Conservation (phyloP, 2,888 invertebrate species). For the Amiota mariae region DNA sequence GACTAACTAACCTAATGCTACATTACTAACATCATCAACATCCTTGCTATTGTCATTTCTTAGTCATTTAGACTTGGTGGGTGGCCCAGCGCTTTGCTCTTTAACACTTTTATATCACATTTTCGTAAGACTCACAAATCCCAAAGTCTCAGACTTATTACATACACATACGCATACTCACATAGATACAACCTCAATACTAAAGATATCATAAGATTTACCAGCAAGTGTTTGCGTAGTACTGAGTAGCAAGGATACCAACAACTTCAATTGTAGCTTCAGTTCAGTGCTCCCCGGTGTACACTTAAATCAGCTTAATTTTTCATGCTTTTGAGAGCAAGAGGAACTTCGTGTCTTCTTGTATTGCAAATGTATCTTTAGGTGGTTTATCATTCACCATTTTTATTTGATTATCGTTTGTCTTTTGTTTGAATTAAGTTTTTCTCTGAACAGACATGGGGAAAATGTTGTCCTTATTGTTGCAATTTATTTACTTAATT, state of each 20-base stretch:
- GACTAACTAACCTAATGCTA: constrained; percentile 24
- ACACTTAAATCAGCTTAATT: constrained; percentile 58
- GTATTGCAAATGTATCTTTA: neutral
- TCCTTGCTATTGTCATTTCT: constrained; percentile 24
- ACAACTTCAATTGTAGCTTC: neutral
- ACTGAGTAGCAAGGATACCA: neutral
- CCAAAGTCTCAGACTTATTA: constrained; percentile 63
- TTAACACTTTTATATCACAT: constrained; percentile 11
- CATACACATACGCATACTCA: constrained; percentile 25
- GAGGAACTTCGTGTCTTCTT: neutral
- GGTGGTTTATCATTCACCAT: neutral
- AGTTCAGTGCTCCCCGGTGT: constrained; percentile 46
- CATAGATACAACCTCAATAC: constrained; percentile 12
- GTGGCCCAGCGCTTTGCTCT: neutral
- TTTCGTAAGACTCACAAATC: constrained; percentile 46
- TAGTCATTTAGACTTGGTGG: constrained; percentile 29
- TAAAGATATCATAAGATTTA: too few relatives aligned
- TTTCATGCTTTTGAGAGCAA: constrained; percentile 47
- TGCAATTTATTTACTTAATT: neutral
- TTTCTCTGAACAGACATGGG: constrained; percentile 44
- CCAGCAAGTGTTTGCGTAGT: neutral
- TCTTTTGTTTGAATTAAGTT: neutral
- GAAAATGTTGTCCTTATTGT: constrained; percentile 21
- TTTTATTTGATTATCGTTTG: neutral
- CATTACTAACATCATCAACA: neutral